Conservation (phyloP, 92 coral and sea anemone genomes). For the Palythoa heliodiscus region DNA sequence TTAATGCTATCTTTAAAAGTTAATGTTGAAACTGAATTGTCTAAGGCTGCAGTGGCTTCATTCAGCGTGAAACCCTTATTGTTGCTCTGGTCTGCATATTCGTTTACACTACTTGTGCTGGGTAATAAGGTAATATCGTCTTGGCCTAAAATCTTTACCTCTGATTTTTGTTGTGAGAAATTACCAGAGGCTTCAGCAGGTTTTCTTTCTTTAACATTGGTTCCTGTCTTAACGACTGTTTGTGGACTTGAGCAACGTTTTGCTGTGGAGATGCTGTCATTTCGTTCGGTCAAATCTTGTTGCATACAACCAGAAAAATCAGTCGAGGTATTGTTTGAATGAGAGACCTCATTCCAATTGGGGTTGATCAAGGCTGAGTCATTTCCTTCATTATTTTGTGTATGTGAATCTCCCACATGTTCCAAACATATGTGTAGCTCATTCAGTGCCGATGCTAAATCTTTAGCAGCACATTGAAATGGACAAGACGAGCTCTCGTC, state of each 20-base stretch:
- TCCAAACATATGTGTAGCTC: background rate
- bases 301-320: background rate
- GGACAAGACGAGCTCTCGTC: background rate
- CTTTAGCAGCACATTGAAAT: conserved; percentile 5
- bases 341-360: background rate
- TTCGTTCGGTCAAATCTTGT: background rate
- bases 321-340: background rate
- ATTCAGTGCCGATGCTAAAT: conserved; percentile 22
- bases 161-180: too few relatives aligned
- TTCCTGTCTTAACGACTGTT: background rate
- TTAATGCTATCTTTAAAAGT: too few relatives aligned
- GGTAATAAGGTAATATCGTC: background rate
- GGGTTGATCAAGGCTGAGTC: background rate
- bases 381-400: background rate
- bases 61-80: background rate
- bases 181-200: background rate
- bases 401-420: background rate
- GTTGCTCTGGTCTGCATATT: background rate
- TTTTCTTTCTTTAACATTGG: background rate
- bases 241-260: background rate
- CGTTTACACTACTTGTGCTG: background rate
- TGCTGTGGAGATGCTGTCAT: background rate
- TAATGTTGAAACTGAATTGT: background rate
- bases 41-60: background rate
- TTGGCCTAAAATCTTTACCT: background rate